Evolutionary conservation across 2,113 vertebrate species (phyloP), one percentile per base, ranked within the genome.

Genomic region (Chaetops frenatus): DNA sequence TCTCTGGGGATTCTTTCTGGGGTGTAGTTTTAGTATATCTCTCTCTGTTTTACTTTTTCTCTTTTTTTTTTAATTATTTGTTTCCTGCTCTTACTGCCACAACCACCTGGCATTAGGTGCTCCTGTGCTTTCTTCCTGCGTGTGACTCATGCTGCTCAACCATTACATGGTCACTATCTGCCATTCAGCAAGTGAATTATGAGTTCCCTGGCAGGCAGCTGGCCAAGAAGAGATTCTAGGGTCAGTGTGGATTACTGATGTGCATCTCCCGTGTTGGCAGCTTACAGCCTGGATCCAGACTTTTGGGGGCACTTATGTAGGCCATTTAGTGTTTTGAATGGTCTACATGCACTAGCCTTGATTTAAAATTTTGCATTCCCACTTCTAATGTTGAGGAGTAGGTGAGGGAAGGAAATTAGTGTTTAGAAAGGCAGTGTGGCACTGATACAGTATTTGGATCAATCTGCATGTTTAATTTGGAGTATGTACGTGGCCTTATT

Each of bases 51-150:
- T 28, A 28, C 9, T 77, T 6, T 58, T 56, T 51, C 9, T 69
- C 7, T 57, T 45, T 72, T 44, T 44, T 54, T n/a, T 5, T 40
- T 61, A 80, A 48, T 7, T 12, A 31, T 73, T 62, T 64, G 4
- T 65, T 92, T 94, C 69, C 61, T 86, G 36, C 31, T 80, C 15
- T 53, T 81, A 40, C 53, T 90, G 48, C 24, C 48, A 42, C 73
- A 87, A 1, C 45, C 36, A 58, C 35, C 57, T 91, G 62, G 25
- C 28, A 36, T 60, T 70, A 57, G 79, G 33, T 76, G 24, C 14
- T 80, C 9, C 66, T 66, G 47, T 83, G 74, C n/a, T 87, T 86
- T 94, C 67, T 67, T 95, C 15, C n/a, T 86, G 73, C 36, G 28
- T 25, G 7, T 76, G 88, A 95, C 60, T 96, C 71, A 48, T 36